Evolutionary conservation across 2,888 invertebrate species (phyloP).

Genomic region (Coenonympha glycerion): DNA sequence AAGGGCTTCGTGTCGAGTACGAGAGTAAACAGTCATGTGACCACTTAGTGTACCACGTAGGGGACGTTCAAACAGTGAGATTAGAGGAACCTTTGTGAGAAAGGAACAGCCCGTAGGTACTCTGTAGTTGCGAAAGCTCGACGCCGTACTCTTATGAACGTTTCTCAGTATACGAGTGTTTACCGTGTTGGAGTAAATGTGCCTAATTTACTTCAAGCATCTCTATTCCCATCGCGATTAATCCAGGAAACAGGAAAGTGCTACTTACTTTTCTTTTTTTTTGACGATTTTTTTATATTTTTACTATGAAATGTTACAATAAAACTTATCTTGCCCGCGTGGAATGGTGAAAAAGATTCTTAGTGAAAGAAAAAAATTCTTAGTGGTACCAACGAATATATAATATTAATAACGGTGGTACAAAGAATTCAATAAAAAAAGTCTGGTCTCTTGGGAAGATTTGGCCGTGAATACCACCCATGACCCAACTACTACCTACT

Average conservation of each 20-base stretch:
- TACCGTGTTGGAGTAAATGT: background rate
- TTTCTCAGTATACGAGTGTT: slow-evolving; percentile 2
- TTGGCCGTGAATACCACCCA: no score
- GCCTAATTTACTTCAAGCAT: background rate
- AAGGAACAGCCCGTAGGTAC: slow-evolving; percentile 18
- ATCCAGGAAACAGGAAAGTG: background rate
- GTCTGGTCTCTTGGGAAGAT: no score
- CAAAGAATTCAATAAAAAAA: no score
- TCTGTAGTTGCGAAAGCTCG: background rate
- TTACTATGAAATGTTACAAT: no score
- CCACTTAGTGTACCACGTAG: slow-evolving; percentile 27
- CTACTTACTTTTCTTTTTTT: no score
- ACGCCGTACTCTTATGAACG: background rate
- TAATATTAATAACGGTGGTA: no score
- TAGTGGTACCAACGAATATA: no score
- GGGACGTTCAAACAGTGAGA: slow-evolving; percentile 25
- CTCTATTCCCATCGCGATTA: background rate
- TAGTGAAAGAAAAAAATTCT: no score
- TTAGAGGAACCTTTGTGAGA: slow-evolving; percentile 28
- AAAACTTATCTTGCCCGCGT: no score
- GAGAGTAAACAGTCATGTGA: slow-evolving; percentile 37
- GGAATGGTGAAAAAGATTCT: no score
- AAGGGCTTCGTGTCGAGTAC: slow-evolving; percentile 42
- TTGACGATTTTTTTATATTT: no score
- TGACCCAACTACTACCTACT: no score